Evolutionary conservation across 2,888 invertebrate genomes (phyloP).

Genomic region (Drosophila robusta): DNA sequence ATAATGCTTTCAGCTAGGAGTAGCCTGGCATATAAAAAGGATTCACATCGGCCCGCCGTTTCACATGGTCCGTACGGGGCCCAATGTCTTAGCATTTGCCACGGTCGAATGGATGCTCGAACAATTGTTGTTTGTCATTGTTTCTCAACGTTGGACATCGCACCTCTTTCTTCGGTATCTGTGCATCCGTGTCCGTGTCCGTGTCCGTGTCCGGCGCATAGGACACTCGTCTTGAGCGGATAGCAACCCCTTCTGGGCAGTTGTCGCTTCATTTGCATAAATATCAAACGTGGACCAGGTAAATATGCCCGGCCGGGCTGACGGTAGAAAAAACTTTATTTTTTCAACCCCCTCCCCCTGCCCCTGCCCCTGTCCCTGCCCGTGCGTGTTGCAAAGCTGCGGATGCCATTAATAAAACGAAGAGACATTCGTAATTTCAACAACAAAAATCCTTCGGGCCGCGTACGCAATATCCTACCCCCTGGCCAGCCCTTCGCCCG

Average conservation of each 20-base stretch:
- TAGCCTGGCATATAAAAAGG: conserved; percentile 40
- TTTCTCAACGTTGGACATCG: conserved; percentile 84
- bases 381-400: conserved; percentile 26
- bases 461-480: conserved; percentile 19
- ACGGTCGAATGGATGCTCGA: conserved; percentile 69
- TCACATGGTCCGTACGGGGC: conserved; percentile 46
- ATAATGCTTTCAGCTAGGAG: conserved; percentile 77
- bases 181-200: conserved; percentile 21
- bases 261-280: conserved; percentile 55
- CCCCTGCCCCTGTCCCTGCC: not conserved
- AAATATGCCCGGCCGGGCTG: conserved; percentile 9
- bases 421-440: conserved; percentile 26
- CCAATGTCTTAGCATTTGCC: conserved; percentile 60
- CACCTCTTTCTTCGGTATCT: conserved; percentile 79
- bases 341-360: conserved; percentile 52
- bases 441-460: conserved; percentile 42
- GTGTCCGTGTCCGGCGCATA: conserved; percentile 60
- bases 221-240: conserved; percentile 40
- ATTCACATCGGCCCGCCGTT: conserved; percentile 43
- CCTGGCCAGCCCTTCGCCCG: conserved; percentile 6
- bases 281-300: conserved; percentile 38
- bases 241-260: conserved; percentile 60
- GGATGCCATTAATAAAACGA: conserved; percentile 59
- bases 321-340: not conserved
- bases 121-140: conserved; percentile 77